phyloP scores from a whole-genome alignment of 2,888 invertebrate genomes.

The Sphaerophoria taeniata region DNA sequence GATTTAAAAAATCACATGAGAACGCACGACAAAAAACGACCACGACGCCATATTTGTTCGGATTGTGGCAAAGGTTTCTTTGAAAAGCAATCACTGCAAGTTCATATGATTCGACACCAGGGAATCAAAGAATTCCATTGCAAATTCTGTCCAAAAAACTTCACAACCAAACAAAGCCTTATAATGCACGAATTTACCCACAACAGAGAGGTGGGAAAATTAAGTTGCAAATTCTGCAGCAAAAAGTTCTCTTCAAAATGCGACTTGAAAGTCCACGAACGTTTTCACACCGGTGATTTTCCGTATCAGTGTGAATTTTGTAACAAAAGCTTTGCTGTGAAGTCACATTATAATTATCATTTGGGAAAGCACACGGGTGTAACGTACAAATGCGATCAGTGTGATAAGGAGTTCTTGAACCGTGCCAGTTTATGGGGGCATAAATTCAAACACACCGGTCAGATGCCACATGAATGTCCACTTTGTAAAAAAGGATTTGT shows the following conservation, averaged over 20 bases:
- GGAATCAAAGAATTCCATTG: constrained; percentile 55
- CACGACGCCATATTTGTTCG: constrained; percentile 42
- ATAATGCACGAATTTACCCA: constrained; percentile 62
- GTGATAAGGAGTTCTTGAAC: constrained; percentile 66
- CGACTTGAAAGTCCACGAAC: constrained; percentile 67
- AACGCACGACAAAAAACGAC: constrained; percentile 48
- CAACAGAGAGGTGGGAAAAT: constrained; percentile 58
- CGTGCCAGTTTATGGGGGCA: constrained; percentile 61
- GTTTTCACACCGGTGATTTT: constrained; percentile 72
- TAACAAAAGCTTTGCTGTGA: constrained; percentile 65
- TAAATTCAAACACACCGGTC: constrained; percentile 54
- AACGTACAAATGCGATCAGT: constrained; percentile 65
- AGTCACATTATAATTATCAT: constrained; percentile 70
- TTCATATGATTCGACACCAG: constrained; percentile 54
- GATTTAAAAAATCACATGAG: constrained; percentile 66
- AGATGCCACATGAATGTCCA: constrained; percentile 60
- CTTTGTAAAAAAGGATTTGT: constrained; percentile 66
- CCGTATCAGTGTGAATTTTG: constrained; percentile 64
- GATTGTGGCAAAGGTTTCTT: constrained; percentile 65
- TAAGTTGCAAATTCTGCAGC: constrained; percentile 53
- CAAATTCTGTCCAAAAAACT: constrained; percentile 54
- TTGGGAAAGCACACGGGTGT: constrained; percentile 68
- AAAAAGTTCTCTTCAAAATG: constrained; percentile 65
- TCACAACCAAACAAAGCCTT: constrained; percentile 60
- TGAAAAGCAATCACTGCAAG: constrained; percentile 61